Base-by-base conservation (phyloP, 2,113 vertebrate species). In the Vicugna pacos region DNA sequence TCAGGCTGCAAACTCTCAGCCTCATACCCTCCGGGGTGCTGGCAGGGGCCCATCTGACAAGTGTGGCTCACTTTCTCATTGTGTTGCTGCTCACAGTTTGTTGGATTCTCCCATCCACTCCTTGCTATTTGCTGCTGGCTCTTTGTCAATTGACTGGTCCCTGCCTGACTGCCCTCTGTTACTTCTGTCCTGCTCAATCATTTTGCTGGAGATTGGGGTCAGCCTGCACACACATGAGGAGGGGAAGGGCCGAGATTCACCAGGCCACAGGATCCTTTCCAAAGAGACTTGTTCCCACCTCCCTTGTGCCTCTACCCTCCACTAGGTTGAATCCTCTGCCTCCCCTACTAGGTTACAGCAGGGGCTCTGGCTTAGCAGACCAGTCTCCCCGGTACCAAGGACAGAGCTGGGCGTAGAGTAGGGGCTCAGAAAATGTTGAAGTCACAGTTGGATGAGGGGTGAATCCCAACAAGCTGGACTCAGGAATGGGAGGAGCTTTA, bases 181-280 rank as follows among this genome's bases (percentile, higher is more conserved):
- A 48, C 83, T 16, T 93, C 67, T 50, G 19, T 24, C 32, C 8
- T 8, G 58, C 60, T 64, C 70, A 1, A 9, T 42, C 38, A 3
- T 65, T 15, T 50, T 85, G 24, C 22, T 48, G 52, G 62, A 28
- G 65, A 64, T 14, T 22, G 30, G 28, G 76, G 24, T 52, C 56
- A 30, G 15, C 38, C 19, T 0, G 5, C 24, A 30, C 12, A 0
- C 0, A 17, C 9, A 1, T 1, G 35, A 35, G 16, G 7, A 32
- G 17, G 6, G 54, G 22, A 56, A 69, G 62, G 35, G 16, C 17
- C 0, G 11, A 79, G 75, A 11, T 35, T 64, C 20, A 2, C 38
- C 42, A 35, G 52, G 5, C 12, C 46, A 2, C 46, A 22, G 73
- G 35, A 8, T 48, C 76, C 84, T 0, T 48, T 56, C 85, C 64